phyloP scores from a whole-genome alignment of 2,113 vertebrate species.

The Plecotus auritus region DNA sequence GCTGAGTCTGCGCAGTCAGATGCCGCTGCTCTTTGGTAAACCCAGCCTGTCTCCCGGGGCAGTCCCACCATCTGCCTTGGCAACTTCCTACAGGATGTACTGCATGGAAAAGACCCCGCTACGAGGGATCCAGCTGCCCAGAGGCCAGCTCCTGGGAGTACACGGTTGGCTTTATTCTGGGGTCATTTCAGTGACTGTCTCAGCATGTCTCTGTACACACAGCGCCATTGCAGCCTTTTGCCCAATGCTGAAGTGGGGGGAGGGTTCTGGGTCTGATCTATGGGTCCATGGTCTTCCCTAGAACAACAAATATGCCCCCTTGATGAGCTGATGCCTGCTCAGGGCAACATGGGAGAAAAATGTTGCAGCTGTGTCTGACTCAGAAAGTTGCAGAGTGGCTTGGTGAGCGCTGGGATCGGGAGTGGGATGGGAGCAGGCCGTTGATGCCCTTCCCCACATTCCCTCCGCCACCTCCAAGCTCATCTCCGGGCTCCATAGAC shows the following conservation, averaged over 20 bases:
- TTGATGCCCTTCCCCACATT: neutral
- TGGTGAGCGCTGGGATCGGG: neutral
- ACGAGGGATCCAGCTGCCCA: neutral
- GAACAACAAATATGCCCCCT: neutral
- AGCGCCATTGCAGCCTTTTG: neutral
- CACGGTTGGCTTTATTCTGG: neutral
- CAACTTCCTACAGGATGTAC: conserved; percentile 11
- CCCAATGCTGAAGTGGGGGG: neutral
- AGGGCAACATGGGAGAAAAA: neutral
- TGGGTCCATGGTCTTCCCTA: neutral
- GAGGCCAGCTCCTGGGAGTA: neutral
- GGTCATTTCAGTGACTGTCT: neutral
- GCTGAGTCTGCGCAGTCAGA: neutral
- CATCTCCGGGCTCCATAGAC: neutral
- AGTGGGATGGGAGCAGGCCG: neutral
- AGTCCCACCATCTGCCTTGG: conserved; percentile 58
- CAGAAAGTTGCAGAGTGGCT: neutral
- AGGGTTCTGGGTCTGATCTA: neutral
- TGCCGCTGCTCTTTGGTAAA: neutral
- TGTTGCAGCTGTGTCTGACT: neutral
- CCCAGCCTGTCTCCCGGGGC: neutral
- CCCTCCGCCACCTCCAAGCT: neutral
- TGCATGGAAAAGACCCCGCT: neutral
- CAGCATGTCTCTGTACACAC: neutral
- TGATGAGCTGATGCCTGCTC: neutral